phyloP scores from a whole-genome alignment of 2,797 vertebrate species.

The Anabas testudineus region DNA sequence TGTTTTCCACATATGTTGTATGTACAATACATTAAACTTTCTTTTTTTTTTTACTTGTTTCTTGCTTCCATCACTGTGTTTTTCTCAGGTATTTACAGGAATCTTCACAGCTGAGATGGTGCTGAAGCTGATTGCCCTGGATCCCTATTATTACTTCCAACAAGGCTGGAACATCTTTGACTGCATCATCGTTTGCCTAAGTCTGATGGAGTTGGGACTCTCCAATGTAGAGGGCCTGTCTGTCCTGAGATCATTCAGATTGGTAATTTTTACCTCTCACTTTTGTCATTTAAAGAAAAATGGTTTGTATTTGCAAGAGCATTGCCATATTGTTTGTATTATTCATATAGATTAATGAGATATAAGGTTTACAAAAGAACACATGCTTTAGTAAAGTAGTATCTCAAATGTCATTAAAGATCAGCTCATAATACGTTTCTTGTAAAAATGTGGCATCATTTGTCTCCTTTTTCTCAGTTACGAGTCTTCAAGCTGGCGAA shows the following conservation, averaged over 20 bases:
- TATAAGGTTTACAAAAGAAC: not conserved
- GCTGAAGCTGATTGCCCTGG: slow-evolving; percentile 94
- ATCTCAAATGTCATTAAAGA: not conserved
- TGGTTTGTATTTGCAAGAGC: no score
- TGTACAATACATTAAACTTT: not conserved
- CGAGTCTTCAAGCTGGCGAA: slow-evolving; percentile 98
- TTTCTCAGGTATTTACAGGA: slow-evolving; percentile 92
- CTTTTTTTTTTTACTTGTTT: not conserved
- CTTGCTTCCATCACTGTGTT: not conserved
- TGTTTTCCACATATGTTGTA: no score
- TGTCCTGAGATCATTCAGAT: slow-evolving; percentile 95
- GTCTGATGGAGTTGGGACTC: slow-evolving; percentile 97
- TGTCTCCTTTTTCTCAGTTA: slow-evolving; percentile 75
- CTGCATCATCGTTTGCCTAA: slow-evolving; percentile 95
- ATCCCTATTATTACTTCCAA: slow-evolving; percentile 98
- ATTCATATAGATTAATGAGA: not conserved
- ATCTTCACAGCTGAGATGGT: slow-evolving; percentile 99
- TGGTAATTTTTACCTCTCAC: slow-evolving; percentile 84
- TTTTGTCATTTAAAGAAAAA: not conserved
- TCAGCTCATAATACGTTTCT: no score
- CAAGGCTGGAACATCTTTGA: slow-evolving; percentile 99
- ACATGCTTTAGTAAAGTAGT: not conserved
- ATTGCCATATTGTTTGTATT: no score
- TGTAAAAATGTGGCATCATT: not conserved
- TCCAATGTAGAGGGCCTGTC: slow-evolving; percentile 96